A percentile compares a stretch with the other conserved stretches of the same genome.
Conservation (phyloP, 2,797 vertebrate species). For the Myiotriccus ornatus region DNA sequence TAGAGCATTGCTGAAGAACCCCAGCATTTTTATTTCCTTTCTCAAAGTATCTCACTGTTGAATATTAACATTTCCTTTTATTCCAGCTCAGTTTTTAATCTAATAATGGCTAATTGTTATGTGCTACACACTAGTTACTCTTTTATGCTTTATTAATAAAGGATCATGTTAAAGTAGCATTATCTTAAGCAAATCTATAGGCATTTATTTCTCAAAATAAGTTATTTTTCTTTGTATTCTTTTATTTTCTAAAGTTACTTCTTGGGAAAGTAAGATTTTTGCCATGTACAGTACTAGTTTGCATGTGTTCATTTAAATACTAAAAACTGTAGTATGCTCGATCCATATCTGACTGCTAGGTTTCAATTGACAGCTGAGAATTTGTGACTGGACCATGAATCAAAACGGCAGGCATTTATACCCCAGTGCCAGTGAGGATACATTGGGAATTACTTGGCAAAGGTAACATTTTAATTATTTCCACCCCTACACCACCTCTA, state of each 20-base stretch:
- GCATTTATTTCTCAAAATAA: conserved; percentile 72
- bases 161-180: conserved; percentile 63
- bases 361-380: conserved; percentile 99
- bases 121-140: conserved; percentile 74
- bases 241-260: conserved; percentile 63
- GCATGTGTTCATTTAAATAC: conserved; percentile 88
- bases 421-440: conserved; percentile 99
- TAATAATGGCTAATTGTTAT: conserved; percentile 79
- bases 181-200: conserved; percentile 62
- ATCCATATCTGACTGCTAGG: conserved; percentile 99
- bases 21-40: conserved; percentile 69
- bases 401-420: conserved; percentile 99
- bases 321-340: conserved; percentile 93
- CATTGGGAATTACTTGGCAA: conserved; percentile 99
- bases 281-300: conserved; percentile 80
- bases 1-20: conserved; percentile 57
- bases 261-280: conserved; percentile 76
- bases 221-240: conserved; percentile 56
- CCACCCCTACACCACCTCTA: conserved; percentile 81
- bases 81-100: conserved; percentile 77
- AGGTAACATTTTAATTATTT: conserved; percentile 99
- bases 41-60: conserved; percentile 70
- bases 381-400: conserved; percentile 99
- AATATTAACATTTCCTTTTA: conserved; percentile 81
- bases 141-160: conserved; percentile 77